phyloP scores from a whole-genome alignment of 2,113 vertebrate species.

The Platysternon megacephalum region DNA sequence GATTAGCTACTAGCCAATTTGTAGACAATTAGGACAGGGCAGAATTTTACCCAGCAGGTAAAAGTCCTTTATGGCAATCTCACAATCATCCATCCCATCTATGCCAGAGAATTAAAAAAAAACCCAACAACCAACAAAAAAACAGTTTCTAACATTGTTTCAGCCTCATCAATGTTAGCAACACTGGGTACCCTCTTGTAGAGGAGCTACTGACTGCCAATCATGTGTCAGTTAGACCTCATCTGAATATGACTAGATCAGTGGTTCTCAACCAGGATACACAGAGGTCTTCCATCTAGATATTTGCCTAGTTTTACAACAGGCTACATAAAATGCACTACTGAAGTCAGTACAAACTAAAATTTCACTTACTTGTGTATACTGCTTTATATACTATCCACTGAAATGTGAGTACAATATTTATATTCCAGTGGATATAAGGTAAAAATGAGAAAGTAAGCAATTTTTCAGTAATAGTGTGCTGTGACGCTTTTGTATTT shows the following conservation, averaged over 20 bases:
- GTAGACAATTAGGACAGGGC: constrained; percentile 51
- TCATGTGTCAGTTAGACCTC: rapidly evolving
- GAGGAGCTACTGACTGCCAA: neutral
- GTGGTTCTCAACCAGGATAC: neutral
- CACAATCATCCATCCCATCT: constrained; percentile 33
- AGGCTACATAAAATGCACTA: too few relatives aligned
- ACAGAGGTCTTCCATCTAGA: too few relatives aligned
- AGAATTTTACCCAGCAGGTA: constrained; percentile 40
- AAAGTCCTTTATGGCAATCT: constrained; percentile 31
- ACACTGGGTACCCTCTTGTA: neutral
- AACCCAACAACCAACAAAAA: neutral
- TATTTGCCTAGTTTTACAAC: too few relatives aligned
- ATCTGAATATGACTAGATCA: rapidly evolving
- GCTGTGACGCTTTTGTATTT: too few relatives aligned
- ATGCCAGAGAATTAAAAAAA: neutral
- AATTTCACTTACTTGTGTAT: neutral
- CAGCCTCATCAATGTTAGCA: neutral
- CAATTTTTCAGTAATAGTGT: too few relatives aligned
- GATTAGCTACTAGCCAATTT: constrained; percentile 64
- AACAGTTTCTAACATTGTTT: neutral
- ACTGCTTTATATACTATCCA: neutral
- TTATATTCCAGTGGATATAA: neutral
- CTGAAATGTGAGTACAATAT: neutral
- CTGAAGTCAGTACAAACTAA: too few relatives aligned
- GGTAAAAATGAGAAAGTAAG: neutral